Conservation (phyloP, 2,888 invertebrate genomes). For the Tinea semifulvella region DNA sequence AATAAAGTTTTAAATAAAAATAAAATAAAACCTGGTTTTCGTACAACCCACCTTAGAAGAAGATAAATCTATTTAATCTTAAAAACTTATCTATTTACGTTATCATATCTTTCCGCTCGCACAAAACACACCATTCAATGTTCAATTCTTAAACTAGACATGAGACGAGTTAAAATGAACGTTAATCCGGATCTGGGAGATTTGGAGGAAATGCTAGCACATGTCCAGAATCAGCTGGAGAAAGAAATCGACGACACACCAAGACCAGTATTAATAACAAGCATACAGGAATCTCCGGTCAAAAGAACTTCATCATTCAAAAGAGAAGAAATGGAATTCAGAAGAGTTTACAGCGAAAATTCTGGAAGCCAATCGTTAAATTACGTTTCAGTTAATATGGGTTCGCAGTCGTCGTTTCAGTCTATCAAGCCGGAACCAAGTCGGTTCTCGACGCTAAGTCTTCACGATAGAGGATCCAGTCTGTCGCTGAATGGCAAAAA, state of each 20-base stretch:
- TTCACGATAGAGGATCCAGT: slow-evolving; percentile 39
- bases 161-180: slow-evolving; percentile 48
- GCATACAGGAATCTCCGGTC: slow-evolving; percentile 47
- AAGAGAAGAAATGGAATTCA: slow-evolving; percentile 33
- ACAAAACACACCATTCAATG: background rate
- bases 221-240: slow-evolving; percentile 55
- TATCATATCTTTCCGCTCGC: no score
- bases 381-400: slow-evolving; percentile 1
- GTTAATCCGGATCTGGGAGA: slow-evolving; percentile 56
- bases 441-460: slow-evolving; percentile 40
- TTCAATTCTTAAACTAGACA: slow-evolving; percentile 21
- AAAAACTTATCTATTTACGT: no score
- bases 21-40: no score
- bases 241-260: slow-evolving; percentile 53
- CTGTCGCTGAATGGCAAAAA: slow-evolving; percentile 38
- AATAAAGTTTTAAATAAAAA: no score
- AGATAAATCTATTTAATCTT: no score
- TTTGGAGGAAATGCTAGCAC: slow-evolving; percentile 57
- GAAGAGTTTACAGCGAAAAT: slow-evolving; percentile 31
- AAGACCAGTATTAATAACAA: slow-evolving; percentile 43
- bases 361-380: slow-evolving; percentile 26
- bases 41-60: no score
- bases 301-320: slow-evolving; percentile 37
- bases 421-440: slow-evolving; percentile 52
- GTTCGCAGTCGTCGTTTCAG: slow-evolving; percentile 26